Evolutionary conservation across 2,113 vertebrate genomes (phyloP).

Genomic region (Labrus mixtus): DNA sequence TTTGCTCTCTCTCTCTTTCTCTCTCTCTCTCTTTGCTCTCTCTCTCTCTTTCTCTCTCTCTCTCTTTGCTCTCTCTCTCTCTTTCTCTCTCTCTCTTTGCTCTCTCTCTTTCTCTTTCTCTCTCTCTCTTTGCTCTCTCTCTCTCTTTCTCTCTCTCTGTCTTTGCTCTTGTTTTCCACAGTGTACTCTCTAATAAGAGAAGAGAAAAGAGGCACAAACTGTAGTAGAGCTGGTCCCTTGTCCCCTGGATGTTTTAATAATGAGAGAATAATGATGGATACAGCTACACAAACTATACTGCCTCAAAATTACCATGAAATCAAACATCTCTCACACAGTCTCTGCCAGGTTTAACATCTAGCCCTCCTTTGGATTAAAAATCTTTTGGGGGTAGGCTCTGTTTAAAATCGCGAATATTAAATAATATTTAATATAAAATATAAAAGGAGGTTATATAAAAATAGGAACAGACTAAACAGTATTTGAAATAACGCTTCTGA

Average conservation of each 20-base stretch:
- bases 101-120: slow-evolving; percentile 41
- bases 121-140: slow-evolving; percentile 25
- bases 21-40: slow-evolving; percentile 20
- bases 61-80: slow-evolving; percentile 25
- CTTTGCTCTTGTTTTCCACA: slow-evolving; percentile 41
- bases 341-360: not conserved
- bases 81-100: slow-evolving; percentile 40
- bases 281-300: not conserved
- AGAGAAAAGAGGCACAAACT: slow-evolving; percentile 16
- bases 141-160: not conserved
- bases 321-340: not conserved
- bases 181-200: slow-evolving; percentile 36
- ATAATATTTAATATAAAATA: no score
- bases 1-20: slow-evolving; percentile 6
- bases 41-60: slow-evolving; percentile 36
- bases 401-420: no score
- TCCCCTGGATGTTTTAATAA: slow-evolving; percentile 50
- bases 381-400: no score
- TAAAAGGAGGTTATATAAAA: no score
- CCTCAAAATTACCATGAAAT: slow-evolving; percentile 22
- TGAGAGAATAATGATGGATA: slow-evolving; percentile 29
- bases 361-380: not conserved
- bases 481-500: no score
- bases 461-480: no score
- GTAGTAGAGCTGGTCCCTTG: slow-evolving; percentile 17